Evolutionary conservation across 2,113 vertebrate species (phyloP).

Genomic region (Clarias gariepinus): DNA sequence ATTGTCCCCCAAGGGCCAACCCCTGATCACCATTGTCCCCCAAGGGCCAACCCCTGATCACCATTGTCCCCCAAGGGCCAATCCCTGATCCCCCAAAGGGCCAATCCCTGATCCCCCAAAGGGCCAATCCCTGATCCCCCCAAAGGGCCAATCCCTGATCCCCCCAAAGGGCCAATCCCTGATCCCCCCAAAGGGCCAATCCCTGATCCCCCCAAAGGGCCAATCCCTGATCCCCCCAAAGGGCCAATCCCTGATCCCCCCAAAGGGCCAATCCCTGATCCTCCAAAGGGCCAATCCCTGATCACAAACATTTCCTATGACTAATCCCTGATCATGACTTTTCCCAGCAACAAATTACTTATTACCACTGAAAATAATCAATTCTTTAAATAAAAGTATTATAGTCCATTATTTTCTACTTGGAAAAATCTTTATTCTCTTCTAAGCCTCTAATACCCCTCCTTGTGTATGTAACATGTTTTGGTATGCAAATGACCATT

Average conservation of each 20-base stretch:
- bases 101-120: too few species aligned
- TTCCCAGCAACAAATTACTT: too few species aligned
- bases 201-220: too few species aligned
- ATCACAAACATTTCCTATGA: too few species aligned
- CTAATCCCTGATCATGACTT: too few species aligned
- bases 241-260: too few species aligned
- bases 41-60: background rate
- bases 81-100: background rate
- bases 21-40: background rate
- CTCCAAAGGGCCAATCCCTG: too few species aligned
- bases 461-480: background rate
- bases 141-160: too few species aligned
- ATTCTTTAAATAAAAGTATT: background rate
- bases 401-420: background rate
- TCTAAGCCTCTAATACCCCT: background rate
- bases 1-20: background rate
- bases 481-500: background rate
- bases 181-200: too few species aligned
- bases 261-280: too few species aligned
- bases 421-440: background rate
- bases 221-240: too few species aligned
- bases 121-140: background rate
- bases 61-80: background rate
- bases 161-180: background rate
- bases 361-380: background rate